Percentiles rank a stretch among this genome's conserved stretches.
phyloP scores from a whole-genome alignment of 2,797 vertebrate genomes.

The Hybognathus amarus region DNA sequence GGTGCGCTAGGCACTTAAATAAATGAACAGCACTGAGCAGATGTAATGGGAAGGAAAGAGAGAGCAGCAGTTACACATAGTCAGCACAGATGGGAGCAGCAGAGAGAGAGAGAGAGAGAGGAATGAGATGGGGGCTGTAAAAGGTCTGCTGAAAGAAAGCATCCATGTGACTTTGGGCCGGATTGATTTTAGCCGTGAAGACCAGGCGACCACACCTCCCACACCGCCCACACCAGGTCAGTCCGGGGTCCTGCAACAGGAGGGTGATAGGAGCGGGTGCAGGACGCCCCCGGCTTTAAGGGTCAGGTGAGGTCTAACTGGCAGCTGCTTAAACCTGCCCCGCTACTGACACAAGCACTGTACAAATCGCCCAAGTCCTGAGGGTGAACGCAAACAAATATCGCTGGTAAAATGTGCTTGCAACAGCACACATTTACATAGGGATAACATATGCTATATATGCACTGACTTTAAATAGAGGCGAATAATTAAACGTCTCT shows the following conservation, averaged over 20 bases:
- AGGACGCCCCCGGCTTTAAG: conserved; percentile 31
- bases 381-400: conserved; percentile 18
- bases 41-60: conserved; percentile 54
- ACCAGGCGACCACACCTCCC: conserved; percentile 48
- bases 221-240: conserved; percentile 56
- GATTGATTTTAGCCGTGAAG: conserved; percentile 56
- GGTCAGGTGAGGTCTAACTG: conserved; percentile 51
- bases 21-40: conserved; percentile 55
- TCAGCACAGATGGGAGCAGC: conserved; percentile 57
- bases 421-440: neutral
- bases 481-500: neutral
- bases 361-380: conserved; percentile 20
- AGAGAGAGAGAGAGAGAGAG: conserved; percentile 13
- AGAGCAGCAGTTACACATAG: conserved; percentile 51
- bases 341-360: conserved; percentile 12
- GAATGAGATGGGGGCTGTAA: neutral
- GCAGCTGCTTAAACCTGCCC: conserved; percentile 41
- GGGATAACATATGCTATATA: conserved; percentile 4
- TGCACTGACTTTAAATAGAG: neutral
- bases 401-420: neutral
- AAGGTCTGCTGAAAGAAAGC: neutral
- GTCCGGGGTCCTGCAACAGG: conserved; percentile 21
- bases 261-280: conserved; percentile 10
- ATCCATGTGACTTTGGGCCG: conserved; percentile 40
- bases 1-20: conserved; percentile 43